Percentiles rank a stretch among this genome's conserved stretches.
phyloP scores from a whole-genome alignment of 2,113 vertebrate species.

The Rostratula benghalensis region DNA sequence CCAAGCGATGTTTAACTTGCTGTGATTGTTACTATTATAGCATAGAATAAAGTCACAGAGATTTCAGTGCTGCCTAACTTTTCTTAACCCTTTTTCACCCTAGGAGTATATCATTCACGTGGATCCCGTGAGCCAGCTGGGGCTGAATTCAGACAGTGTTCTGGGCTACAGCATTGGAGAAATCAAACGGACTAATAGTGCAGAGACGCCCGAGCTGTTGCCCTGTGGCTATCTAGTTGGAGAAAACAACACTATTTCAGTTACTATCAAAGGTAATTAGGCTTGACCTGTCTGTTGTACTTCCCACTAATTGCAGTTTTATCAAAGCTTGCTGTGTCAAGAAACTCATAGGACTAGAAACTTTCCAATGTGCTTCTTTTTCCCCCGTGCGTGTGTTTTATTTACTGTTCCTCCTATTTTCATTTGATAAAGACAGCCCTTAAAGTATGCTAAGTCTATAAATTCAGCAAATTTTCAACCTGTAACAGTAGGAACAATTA shows the following conservation, averaged over 20 bases:
- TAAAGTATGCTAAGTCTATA: background rate
- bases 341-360: background rate
- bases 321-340: background rate
- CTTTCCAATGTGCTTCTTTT: background rate
- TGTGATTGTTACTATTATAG: background rate
- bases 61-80: background rate
- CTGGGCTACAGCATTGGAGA: slow-evolving; percentile 94
- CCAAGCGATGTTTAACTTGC: background rate
- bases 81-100: background rate
- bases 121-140: slow-evolving; percentile 90
- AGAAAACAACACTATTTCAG: slow-evolving; percentile 93
- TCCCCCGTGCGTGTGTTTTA: rapidly evolving
- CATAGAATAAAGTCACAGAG: background rate
- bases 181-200: slow-evolving; percentile 78
- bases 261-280: slow-evolving; percentile 87
- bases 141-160: slow-evolving; percentile 92
- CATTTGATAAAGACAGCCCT: background rate
- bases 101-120: slow-evolving; percentile 96
- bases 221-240: slow-evolving; percentile 97
- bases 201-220: slow-evolving; percentile 88
- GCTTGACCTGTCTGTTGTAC: background rate
- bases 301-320: background rate
- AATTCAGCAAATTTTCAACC: background rate
- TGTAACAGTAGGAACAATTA: background rate
- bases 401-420: background rate